Percentiles rank a stretch among this genome's conserved stretches.
These are phyloP conservation scores for Plestiodon gilberti DNA, from an alignment of 2,113 vertebrate genomes.

Conservation along the genomic window DNA sequence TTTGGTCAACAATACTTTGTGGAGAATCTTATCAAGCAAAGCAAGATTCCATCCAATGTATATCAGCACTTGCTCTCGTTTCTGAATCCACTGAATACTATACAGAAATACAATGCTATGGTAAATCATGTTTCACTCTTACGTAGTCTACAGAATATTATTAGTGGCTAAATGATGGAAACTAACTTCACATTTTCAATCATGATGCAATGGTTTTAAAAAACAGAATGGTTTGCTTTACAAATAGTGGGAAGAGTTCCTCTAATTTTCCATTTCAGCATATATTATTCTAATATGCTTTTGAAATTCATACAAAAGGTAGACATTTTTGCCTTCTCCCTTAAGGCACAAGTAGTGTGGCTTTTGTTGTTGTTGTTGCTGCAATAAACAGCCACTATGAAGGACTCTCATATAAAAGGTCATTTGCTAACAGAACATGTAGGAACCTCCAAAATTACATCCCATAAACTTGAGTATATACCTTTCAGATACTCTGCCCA, in stretches of 20 bases:
- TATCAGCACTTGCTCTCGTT: background rate
- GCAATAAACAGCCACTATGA: slow-evolving; percentile 33
- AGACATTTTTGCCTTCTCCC: slow-evolving; percentile 10
- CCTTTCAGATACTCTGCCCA: slow-evolving; percentile 7
- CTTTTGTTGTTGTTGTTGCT: background rate
- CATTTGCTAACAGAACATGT: background rate
- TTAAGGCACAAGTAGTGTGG: background rate
- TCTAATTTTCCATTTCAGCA: background rate
- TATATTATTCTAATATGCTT: slow-evolving; percentile 15
- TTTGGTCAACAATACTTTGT: background rate
- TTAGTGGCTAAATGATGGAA: background rate
- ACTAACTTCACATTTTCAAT: background rate
- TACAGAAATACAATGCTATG: background rate
- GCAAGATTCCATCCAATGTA: background rate
- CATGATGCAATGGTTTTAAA: background rate
- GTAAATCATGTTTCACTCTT: background rate
- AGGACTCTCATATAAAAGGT: slow-evolving; percentile 5
- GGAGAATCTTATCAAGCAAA: background rate
- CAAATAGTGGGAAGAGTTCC: slow-evolving; percentile 1
- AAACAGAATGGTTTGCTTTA: background rate
- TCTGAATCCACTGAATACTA: background rate
- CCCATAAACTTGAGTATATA: slow-evolving; percentile 2
- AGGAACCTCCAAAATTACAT: slow-evolving; percentile 14
- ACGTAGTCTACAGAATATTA: background rate
- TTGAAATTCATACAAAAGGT: background rate